Evolutionary conservation across 2,113 vertebrate genomes (phyloP).

Genomic region (Plotosus lineatus): DNA sequence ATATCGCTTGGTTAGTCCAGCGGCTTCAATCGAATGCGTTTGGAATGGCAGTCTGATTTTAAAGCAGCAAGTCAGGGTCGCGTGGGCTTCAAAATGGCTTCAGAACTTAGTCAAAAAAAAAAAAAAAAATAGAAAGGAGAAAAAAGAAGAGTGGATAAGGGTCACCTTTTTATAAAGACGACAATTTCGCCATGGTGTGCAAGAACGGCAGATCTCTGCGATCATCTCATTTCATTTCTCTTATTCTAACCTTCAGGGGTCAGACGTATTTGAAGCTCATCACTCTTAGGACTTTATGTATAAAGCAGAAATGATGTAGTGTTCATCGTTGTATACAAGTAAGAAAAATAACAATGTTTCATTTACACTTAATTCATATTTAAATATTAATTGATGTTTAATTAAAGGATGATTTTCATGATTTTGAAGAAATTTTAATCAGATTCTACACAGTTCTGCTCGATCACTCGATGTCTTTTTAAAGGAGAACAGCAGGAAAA

Average conservation of each 20-base stretch:
- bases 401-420: background rate
- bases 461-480: background rate
- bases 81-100: slow-evolving; percentile 62
- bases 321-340: background rate
- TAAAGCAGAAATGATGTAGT: background rate
- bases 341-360: too few species aligned
- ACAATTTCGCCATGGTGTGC: slow-evolving; percentile 52
- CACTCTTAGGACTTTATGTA: background rate
- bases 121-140: slow-evolving; percentile 66
- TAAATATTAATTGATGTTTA: too few species aligned
- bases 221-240: slow-evolving; percentile 68
- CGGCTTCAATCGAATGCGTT: background rate
- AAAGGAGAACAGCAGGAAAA: too few species aligned
- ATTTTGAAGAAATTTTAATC: background rate
- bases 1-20: slow-evolving; percentile 62
- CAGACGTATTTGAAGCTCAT: background rate
- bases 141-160: slow-evolving; percentile 66
- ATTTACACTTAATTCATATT: too few species aligned
- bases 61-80: slow-evolving; percentile 62
- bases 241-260: slow-evolving; percentile 16
- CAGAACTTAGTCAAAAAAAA: slow-evolving; percentile 60
- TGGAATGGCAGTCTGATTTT: slow-evolving; percentile 43
- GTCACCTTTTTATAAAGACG: slow-evolving; percentile 68
- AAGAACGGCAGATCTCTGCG: slow-evolving; percentile 55
- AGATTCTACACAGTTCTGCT: background rate